Evolutionary conservation across 2,797 vertebrate genomes (phyloP), one percentile per base, ranked within the genome.

Genomic region (Rhabdophis nuchalis): DNA sequence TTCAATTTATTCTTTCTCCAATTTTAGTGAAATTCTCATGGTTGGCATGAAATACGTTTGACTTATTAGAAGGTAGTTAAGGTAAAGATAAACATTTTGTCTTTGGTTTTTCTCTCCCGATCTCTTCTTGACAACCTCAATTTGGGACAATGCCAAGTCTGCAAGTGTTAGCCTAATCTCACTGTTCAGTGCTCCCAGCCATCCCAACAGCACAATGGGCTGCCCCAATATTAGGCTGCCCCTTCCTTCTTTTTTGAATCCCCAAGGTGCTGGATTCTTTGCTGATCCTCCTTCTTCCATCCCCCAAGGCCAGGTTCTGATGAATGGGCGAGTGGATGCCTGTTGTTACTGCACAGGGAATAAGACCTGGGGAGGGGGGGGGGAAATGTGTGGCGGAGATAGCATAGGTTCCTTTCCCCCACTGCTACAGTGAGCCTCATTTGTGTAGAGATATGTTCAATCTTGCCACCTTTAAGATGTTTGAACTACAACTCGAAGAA

Each of bases 261-360:
- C 60, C 57, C 36, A 27, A 57, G 18, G 32, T 29, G 82, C 0
- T 46, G 0, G 5, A 54, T 20, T 46, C 11, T 36, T 25, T 4
- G 0, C 32, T n/a, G n/a, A 56, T 5, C 0, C 27, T 3, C 85
- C 1, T 77, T 12, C 25, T 46, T 91, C 64, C 6, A 5, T 36
- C 29, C 91, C 6, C 0, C 95, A 99, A 98, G 98, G 98, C 52
- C 97, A 96, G 54, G 95, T 91, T 92, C 97, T 99, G 92, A 96
- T 98, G 56, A 97, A 97, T 50, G 98, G 96, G 36, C 94, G 87
- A 0, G 98, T 96, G 85, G 97, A 97, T 5, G 95, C 89, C 5
- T 99, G 99, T 77, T 99, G 99, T 89, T 97, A 94, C 95, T 99
- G 99, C 87, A 57, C 92, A 90, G 96, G 95, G 53, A 97, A 98